Percentiles rank a stretch among this genome's conserved stretches.
Conservation (phyloP, 2,113 vertebrate genomes). For the Hemichromis elongatus region DNA sequence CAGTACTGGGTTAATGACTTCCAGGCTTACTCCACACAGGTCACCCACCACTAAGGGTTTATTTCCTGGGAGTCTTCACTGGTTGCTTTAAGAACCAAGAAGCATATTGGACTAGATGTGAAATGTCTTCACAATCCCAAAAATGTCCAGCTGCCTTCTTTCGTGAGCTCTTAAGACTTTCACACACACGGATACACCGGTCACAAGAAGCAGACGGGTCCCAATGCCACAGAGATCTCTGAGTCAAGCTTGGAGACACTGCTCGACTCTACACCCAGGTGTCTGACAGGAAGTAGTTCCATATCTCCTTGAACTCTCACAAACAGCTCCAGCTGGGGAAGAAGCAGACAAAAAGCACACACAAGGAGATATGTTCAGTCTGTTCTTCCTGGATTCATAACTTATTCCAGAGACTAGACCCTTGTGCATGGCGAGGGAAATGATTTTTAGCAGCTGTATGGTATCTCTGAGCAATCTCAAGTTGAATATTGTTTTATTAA, state of each 20-base stretch:
- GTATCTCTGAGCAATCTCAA: neutral
- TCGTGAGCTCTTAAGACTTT: neutral
- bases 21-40: neutral
- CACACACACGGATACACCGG: neutral
- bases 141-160: neutral
- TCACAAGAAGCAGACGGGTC: conserved; percentile 75
- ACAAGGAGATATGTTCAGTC: neutral
- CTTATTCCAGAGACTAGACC: neutral
- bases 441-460: neutral
- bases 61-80: neutral
- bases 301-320: conserved; percentile 55
- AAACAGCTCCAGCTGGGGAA: conserved; percentile 40
- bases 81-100: neutral
- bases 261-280: conserved; percentile 38
- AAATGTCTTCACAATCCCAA: accelerated
- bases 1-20: neutral
- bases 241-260: neutral
- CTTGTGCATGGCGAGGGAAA: neutral
- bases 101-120: accelerated
- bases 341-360: neutral
- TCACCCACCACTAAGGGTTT: neutral
- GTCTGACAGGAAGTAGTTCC: conserved; percentile 71
- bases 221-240: conserved; percentile 39
- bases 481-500: neutral
- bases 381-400: neutral